Percentiles rank a stretch among this genome's conserved stretches.
Conservation (phyloP, 1,140 invertebrate species). For the Uloborus diversus region DNA sequence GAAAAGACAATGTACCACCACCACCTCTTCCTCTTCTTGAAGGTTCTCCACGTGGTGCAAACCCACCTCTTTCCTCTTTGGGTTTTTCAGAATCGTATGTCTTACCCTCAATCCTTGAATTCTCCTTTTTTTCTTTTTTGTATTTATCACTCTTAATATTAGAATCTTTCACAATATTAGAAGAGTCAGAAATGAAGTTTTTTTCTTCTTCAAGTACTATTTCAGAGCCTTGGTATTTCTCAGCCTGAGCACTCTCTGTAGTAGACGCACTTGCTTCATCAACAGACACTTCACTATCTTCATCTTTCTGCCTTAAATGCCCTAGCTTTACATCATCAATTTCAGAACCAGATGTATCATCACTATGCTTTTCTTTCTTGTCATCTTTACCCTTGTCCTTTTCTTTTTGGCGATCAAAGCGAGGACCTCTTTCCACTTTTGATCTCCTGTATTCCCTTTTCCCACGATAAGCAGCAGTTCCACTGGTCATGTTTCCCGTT, state of each 20-base stretch:
- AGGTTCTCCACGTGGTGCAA: conserved; percentile 83
- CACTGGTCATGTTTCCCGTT: conserved; percentile 6
- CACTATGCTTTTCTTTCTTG: conserved; percentile 51
- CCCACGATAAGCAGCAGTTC: conserved; percentile 58
- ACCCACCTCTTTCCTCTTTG: conserved; percentile 64
- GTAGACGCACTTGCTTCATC: conserved; percentile 63
- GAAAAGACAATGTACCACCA: conserved; percentile 61
- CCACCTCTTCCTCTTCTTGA: conserved; percentile 75
- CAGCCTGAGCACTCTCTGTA: conserved; percentile 57
- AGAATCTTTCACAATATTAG: conserved; percentile 36
- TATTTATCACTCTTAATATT: conserved; percentile 52
- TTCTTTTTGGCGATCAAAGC: conserved; percentile 60
- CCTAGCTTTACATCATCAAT: conserved; percentile 58
- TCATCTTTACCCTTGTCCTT: conserved; percentile 40
- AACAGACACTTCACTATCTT: conserved; percentile 64
- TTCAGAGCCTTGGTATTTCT: conserved; percentile 41
- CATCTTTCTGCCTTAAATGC: conserved; percentile 61
- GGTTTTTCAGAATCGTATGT: conserved; percentile 25
- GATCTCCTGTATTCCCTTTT: conserved; percentile 61
- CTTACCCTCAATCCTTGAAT: conserved; percentile 10
- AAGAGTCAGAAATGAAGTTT: conserved; percentile 15
- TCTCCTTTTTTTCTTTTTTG: conserved; percentile 50
- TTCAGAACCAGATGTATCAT: conserved; percentile 61
- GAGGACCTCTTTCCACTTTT: conserved; percentile 57
- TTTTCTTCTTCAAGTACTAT: conserved; percentile 31